Conservation (phyloP, 2,888 invertebrate species). For the Beris chalybata region DNA sequence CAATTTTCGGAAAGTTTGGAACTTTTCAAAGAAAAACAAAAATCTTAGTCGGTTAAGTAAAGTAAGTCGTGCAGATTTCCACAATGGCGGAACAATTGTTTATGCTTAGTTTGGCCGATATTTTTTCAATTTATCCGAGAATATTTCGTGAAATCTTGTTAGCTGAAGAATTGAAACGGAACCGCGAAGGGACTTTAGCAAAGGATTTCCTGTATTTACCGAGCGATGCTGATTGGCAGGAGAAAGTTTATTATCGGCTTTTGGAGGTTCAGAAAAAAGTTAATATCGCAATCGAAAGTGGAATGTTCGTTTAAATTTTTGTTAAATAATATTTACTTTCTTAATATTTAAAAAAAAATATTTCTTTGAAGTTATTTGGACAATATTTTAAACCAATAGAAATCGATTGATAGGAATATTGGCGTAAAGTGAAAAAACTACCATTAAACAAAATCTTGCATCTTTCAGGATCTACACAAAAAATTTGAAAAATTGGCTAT, state of each 20-base stretch:
- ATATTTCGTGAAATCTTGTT: constrained; percentile 65
- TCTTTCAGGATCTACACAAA: too few relatives aligned
- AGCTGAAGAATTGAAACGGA: constrained; percentile 57
- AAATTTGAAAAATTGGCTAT: too few relatives aligned
- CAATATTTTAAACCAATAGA: too few relatives aligned
- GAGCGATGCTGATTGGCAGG: constrained; percentile 62
- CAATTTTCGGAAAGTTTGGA: not conserved
- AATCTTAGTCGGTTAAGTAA: not conserved
- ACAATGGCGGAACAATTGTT: constrained; percentile 52
- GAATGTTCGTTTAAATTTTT: constrained; percentile 44
- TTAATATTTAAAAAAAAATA: too few relatives aligned
- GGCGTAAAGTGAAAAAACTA: too few relatives aligned
- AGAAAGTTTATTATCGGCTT: constrained; percentile 60
- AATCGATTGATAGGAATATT: too few relatives aligned
- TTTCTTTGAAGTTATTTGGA: too few relatives aligned
- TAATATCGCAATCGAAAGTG: constrained; percentile 51
- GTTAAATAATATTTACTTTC: too few relatives aligned
- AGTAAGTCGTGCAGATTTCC: not conserved
- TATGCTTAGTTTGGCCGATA: constrained; percentile 55
- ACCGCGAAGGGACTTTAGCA: constrained; percentile 54
- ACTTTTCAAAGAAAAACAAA: not conserved
- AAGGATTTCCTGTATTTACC: constrained; percentile 56
- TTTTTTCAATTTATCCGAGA: constrained; percentile 69
- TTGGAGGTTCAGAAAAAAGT: constrained; percentile 60
- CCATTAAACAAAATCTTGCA: too few relatives aligned